Evolutionary conservation across 1,140 invertebrate genomes (phyloP), one percentile per base, ranked within the genome.

Genomic region (Orchestia grillus): DNA sequence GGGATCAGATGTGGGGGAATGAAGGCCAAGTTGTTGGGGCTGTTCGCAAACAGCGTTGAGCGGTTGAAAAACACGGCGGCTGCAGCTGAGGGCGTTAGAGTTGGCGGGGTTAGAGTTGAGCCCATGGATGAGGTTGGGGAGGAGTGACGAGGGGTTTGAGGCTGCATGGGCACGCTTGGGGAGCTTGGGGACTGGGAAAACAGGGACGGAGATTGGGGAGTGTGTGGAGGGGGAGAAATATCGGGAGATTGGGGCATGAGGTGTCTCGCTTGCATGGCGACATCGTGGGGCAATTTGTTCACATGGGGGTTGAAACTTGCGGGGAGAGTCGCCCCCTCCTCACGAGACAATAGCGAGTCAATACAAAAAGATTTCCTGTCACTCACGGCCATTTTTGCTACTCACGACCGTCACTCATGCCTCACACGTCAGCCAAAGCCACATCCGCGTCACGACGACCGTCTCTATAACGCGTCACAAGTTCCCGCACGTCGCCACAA

Each of bases 361-460:
- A 97, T 97, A 62, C 96, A 97, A 91, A 97, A 97, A n/a, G 96
- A 97, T 41, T 97, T 97, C 41, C 96, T 96, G 95, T 97, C 96
- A 88, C 96, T 96, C 15, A 96, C 95, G 53, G 96, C 88, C 96
- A 96, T 96, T n/a, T 41, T 90, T 90, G n/a, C 88, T 42, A 44
- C 43, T 90, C 62, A 77, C 62, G 28, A 53, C 47, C 47, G 6
- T 53, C 6, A 53, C 47, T 53, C 47, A 53, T 53, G 47, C 47
- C 47, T 53, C 47, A 53, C 19, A 53, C 47, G 19, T 53, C 6
- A 53, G 47, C 19, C 47, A 53, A 19, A 53, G 47, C 19, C 47
- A 53, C 47, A 19, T 6, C 47, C 6, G 47, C n/a, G 47, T 53
- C 47, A 53, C 47, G 19, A 53, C 47, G 47, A 53, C 19, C 47